Base-by-base conservation (phyloP, 2,113 vertebrate genomes). In the Falcunculus frontatus region DNA sequence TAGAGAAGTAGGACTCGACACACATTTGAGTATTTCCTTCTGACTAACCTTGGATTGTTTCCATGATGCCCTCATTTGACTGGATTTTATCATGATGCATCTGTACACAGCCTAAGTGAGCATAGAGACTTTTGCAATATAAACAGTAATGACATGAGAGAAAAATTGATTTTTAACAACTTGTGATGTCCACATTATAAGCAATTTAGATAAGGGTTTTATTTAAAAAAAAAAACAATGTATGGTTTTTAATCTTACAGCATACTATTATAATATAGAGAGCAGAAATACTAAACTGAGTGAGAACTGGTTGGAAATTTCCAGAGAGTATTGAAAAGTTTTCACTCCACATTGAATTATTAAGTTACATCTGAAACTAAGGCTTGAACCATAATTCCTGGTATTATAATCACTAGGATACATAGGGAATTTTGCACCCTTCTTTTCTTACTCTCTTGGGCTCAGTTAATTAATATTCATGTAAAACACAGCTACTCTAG, bases 391-490 rank as follows among this genome's bases (percentile, higher is more conserved):
- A 9, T 35, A 84, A 73, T 69, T 76, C 47, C 39, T 80, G 16
- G 32, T 62, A 55, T 75, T 89, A 37, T 42, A 86, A 94, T 55
- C 55, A 33, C n/a, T 63, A 74, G 16, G 9, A 70, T 84, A 81
- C n/a, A 59, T 27, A 39, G 42, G 18, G 42, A 91, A 30, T 81
- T 95, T 91, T 80, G 33, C 4, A 29, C 46, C 50, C 20, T 87
- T 67, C 42, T 82, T 92, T 92, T 91, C 60, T 70, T 78, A 42
- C 19, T 89, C 69, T 89, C 35, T 70, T 75, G 84, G 52, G 47
- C 16, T 91, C 35, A 29, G 9, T 64, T 77, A 87, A 76, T 92
- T 78, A 73, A 84, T 93, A 91, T 93, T 93, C 87, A 68, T 78
- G 67, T 35, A 84, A 87, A 89, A 87, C 1, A 6, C 6, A 75